A percentile compares a stretch with the other conserved stretches of the same genome.
Conservation (phyloP, 2,113 vertebrate species). For the Syngnathoides biaculeatus region DNA sequence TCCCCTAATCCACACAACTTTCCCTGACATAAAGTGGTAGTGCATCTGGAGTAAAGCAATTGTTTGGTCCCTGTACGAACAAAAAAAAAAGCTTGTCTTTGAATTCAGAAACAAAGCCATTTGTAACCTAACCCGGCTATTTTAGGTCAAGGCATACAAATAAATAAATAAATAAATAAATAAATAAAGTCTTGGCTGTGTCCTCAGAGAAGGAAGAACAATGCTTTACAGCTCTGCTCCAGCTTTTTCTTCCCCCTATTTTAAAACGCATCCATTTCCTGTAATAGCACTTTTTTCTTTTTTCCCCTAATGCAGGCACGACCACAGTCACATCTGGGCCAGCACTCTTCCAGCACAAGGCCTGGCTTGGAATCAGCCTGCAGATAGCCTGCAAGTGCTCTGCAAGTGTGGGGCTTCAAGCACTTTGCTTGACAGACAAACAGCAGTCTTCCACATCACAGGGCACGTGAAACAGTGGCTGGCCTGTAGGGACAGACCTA, state of each 20-base stretch:
- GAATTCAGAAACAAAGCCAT: constrained; percentile 27
- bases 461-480: constrained; percentile 15
- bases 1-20: neutral
- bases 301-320: constrained; percentile 59
- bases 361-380: constrained; percentile 64
- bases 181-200: constrained; percentile 46
- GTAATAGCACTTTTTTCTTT: constrained; percentile 61
- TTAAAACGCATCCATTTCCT: constrained; percentile 70
- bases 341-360: constrained; percentile 62
- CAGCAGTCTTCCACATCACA: constrained; percentile 24
- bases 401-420: constrained; percentile 32
- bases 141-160: constrained; percentile 55
- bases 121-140: constrained; percentile 45
- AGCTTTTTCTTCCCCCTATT: constrained; percentile 29
- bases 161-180: constrained; percentile 55
- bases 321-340: constrained; percentile 80
- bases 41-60: neutral
- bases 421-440: constrained; percentile 39
- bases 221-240: constrained; percentile 41
- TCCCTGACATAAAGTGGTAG: neutral
- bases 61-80: constrained; percentile 22
- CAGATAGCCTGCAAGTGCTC: constrained; percentile 51
- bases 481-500: constrained; percentile 19
- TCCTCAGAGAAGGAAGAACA: constrained; percentile 53
- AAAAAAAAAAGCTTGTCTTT: constrained; percentile 40